Base-by-base conservation (phyloP, 2,797 vertebrate genomes). In the Acropternis orthonyx region DNA sequence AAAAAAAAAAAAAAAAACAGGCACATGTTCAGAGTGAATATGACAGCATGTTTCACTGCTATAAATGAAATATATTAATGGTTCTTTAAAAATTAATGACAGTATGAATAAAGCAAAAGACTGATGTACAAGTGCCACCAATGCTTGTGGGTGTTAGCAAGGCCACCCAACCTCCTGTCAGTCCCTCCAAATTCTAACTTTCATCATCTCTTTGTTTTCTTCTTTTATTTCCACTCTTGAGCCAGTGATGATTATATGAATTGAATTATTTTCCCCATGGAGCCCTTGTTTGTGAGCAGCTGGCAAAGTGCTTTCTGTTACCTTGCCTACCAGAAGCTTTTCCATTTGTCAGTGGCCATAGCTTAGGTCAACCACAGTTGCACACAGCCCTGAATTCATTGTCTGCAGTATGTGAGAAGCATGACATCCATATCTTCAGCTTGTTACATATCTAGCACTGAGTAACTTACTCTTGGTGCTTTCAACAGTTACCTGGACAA, bases 251-350 rank as follows among this genome's bases (percentile, higher is more conserved):
- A 46, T 67, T 77, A 82, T 86, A 51, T 6, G 18, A 96, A 97
- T 90, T 94, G 72, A 97, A 97, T 95, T 93, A 73, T 92, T 89
- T 97, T 76, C 81, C 94, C 75, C 19, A 30, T 58, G 88, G 94
- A 97, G 78, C 72, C 39, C 37, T 89, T 92, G 84, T 82, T 91
- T 92, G 72, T 88, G 92, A 97, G 82, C 30, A 34, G 68, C 68
- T 89, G 87, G 89, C 73, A 78, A 89, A 95, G 72, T 86, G 84
- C 71, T 86, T 74, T 95, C 49, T 9, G 55, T 92, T 97, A 82
- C 88, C 72, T 92, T 86, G 88, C 76, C 86, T 94, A 91, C 74
- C 80, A 95, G 80, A 95, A 95, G n/a, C 27, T 58, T 75, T 96
- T 90, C 54, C 39, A 93, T 96, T 95, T 96, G 75, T 96, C 92